Evolutionary conservation across 2,113 vertebrate species (phyloP).

Genomic region (Tragelaphus buxtoni): DNA sequence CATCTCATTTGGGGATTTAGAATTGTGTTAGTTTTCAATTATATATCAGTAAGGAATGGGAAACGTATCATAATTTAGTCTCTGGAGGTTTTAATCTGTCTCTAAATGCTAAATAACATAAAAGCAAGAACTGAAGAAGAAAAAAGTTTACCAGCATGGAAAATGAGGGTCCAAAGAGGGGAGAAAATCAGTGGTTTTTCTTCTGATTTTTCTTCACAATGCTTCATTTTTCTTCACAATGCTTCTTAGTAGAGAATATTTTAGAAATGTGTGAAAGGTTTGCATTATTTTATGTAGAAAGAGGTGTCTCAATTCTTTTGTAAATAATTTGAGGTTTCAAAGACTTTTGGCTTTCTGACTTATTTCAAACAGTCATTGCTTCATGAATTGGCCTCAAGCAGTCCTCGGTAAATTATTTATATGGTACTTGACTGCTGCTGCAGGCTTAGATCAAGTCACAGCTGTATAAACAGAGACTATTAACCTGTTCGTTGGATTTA

Average conservation of each 20-base stretch:
- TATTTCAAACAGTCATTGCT: conserved; percentile 60
- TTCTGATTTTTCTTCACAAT: background rate
- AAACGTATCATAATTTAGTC: background rate
- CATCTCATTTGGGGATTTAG: background rate
- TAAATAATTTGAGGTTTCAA: conserved; percentile 61
- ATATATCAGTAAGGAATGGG: background rate
- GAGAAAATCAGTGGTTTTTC: background rate
- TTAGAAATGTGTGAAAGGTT: background rate
- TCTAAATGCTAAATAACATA: background rate
- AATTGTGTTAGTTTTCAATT: conserved; percentile 12
- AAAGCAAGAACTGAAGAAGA: conserved; percentile 2
- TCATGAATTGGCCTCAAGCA: background rate
- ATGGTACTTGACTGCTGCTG: background rate
- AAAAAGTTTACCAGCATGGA: background rate
- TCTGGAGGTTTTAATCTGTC: background rate
- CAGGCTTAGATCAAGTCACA: conserved; percentile 42
- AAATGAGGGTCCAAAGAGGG: background rate
- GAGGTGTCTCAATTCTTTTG: conserved; percentile 13
- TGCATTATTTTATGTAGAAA: conserved; percentile 16
- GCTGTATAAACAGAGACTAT: conserved; percentile 67
- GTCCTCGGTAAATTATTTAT: conserved; percentile 70
- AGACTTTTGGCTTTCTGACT: conserved; percentile 55
- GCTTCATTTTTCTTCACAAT: background rate
- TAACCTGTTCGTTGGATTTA: conserved; percentile 43
- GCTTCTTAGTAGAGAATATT: conserved; percentile 25